Base-by-base conservation (phyloP, 2,888 invertebrate genomes). In the Dasysyrphus albostriatus region DNA sequence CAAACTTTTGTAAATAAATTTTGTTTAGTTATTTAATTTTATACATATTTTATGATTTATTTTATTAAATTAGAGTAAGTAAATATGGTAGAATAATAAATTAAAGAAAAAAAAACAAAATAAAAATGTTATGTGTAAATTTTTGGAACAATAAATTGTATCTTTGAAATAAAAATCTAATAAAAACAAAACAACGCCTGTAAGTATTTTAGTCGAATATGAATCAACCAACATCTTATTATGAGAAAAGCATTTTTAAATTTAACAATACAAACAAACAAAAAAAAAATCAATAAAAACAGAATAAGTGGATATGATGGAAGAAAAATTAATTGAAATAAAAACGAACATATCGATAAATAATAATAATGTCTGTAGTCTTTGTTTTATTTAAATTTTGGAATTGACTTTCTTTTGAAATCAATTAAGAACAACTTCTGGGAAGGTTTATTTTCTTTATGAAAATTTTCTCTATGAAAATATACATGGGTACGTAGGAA, bases 151-250 rank as follows among this genome's bases (percentile, higher is more conserved):
- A 82, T 85, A 81, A 76, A 85, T 37, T 54, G 34, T 79, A 82
- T 75, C 77, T 72, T 76, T 51, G 49, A 72, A 51, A 39, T 65
- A 51, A 67, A 80, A 73, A 63, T 63, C 54, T 49, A 56, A 63
- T 69, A 24, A 49, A 78, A 77, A 42, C 24, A 58, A 77, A 82
- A 77, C 77, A 81, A 72, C 75, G 87, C 87, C 82, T 87, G 87
- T 87, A 87, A 87, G 87, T 87, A 87, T 87, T 87, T 87, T 87
- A 87, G 87, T 79, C 87, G 72, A 87, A 75, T 79, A 87, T 87
- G 78, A 79, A 83, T 79, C 65, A 76, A 79, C 75, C 58, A 73
- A 79, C 75, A 75, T 72, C 74, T 67, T 74, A 70, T 69, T 70
- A 69, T 70, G 58, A 69, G 49, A 47, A 79, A 87, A 65, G 59